Percentiles rank a stretch among this genome's conserved stretches.
phyloP scores from a whole-genome alignment of 2,888 invertebrate genomes.

The Encarsia formosa region DNA sequence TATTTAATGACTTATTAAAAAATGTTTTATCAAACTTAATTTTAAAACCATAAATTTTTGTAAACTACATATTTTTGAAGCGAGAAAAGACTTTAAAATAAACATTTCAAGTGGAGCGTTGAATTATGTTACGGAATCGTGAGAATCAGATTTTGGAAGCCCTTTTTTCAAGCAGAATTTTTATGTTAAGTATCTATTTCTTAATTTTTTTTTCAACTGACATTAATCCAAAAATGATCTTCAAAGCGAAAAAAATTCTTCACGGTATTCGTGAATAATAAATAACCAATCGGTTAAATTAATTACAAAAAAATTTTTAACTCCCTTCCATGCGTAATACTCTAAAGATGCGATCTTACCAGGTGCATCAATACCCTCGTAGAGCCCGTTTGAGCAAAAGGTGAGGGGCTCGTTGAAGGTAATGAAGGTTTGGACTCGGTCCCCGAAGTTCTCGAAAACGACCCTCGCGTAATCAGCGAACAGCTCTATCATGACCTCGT shows the following conservation, averaged over 20 bases:
- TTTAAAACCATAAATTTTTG: neutral
- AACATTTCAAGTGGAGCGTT: no score
- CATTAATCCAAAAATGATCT: no score
- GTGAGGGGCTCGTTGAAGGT: constrained; percentile 74
- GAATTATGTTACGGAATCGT: no score
- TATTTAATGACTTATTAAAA: no score
- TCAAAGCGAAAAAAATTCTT: no score
- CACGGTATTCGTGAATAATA: neutral
- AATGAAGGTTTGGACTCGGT: constrained; percentile 63
- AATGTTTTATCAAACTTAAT: neutral
- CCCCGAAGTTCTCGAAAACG: constrained; percentile 54
- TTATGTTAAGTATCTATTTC: no score
- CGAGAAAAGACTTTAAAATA: no score
- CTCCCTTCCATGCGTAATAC: neutral
- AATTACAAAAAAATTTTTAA: neutral
- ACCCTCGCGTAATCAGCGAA: constrained; percentile 61
- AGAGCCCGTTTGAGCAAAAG: constrained; percentile 56
- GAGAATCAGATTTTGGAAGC: no score
- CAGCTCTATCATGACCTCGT: constrained; percentile 58
- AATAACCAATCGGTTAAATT: neutral
- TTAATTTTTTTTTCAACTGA: no score
- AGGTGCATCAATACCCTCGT: neutral
- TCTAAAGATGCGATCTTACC: constrained; percentile 1
- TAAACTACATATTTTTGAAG: no score
- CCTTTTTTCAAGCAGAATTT: no score